Conservation (phyloP, 2,888 invertebrate species). For the Polymixis lichenea region DNA sequence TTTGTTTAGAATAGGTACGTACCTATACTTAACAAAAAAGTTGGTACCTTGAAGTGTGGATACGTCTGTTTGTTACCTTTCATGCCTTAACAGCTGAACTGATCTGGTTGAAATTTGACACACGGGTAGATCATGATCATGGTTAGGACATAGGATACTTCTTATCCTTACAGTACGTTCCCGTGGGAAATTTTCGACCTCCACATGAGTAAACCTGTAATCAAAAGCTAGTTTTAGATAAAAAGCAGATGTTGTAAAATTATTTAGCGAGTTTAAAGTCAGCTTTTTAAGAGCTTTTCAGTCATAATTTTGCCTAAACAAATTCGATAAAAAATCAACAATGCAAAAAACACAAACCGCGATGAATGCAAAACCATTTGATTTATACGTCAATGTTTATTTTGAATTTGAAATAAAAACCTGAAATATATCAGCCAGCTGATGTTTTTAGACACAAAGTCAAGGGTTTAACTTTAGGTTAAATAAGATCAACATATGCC, state of each 20-base stretch:
- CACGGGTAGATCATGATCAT: neutral
- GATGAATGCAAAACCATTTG: conserved; percentile 38
- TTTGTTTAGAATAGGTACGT: neutral
- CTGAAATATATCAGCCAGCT: neutral
- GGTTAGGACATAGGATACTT: neutral
- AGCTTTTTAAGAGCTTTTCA: neutral
- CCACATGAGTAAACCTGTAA: neutral
- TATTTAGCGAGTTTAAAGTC: no score
- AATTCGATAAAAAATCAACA: conserved; percentile 12
- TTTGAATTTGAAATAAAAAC: conserved; percentile 32
- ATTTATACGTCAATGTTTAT: conserved; percentile 23
- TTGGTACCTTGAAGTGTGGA: no score
- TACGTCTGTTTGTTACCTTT: neutral
- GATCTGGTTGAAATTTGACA: neutral
- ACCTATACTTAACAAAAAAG: no score
- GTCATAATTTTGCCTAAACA: neutral
- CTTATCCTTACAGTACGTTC: neutral
- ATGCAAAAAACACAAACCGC: neutral
- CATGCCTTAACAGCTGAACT: neutral
- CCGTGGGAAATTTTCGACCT: neutral
- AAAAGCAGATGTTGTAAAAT: neutral
- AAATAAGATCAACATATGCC: conserved; percentile 25
- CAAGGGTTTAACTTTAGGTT: conserved; percentile 18
- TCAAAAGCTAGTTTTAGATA: neutral
- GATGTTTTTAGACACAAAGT: conserved; percentile 34